These are phyloP conservation scores for Xestia rhomboidea DNA, from an alignment of 2,888 invertebrate genomes.

Conservation along the genomic window DNA sequence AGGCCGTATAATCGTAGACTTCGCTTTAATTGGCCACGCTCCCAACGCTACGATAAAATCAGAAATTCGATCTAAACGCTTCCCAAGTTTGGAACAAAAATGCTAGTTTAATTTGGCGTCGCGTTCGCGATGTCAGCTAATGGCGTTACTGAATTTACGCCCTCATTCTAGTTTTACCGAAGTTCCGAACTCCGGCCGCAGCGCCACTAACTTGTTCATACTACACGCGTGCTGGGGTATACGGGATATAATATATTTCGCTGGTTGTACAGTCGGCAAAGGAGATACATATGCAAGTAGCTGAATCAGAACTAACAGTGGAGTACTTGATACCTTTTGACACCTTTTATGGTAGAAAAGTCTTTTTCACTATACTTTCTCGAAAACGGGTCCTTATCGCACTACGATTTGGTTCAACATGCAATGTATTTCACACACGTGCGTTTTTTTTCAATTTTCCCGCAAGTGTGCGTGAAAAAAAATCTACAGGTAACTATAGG, in stretches of 20 bases:
- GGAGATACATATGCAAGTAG: neutral
- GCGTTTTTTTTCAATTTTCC: no score
- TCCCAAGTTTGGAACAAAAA: constrained; percentile 53
- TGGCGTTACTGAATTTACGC: constrained; percentile 71
- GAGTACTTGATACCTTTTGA: neutral
- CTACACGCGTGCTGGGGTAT: constrained; percentile 45
- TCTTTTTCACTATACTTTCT: no score
- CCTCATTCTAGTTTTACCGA: constrained; percentile 70
- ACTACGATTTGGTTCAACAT: no score
- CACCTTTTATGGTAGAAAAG: neutral
- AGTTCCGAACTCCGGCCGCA: constrained; percentile 63
- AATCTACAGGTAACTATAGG: no score
- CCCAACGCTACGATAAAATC: neutral
- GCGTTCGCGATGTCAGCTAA: constrained; percentile 59
- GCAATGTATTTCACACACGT: no score
- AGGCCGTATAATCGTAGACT: neutral
- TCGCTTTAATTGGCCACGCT: neutral
- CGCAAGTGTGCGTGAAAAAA: no score
- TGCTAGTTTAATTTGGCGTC: constrained; percentile 50
- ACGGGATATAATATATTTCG: constrained; percentile 31
- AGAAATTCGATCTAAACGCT: constrained; percentile 56
- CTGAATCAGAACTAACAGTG: neutral
- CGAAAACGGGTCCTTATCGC: no score
- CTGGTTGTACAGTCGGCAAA: constrained; percentile 22
- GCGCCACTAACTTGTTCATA: constrained; percentile 57